phyloP scores from a whole-genome alignment of 2,888 invertebrate species.

The Eupithecia exiguata region DNA sequence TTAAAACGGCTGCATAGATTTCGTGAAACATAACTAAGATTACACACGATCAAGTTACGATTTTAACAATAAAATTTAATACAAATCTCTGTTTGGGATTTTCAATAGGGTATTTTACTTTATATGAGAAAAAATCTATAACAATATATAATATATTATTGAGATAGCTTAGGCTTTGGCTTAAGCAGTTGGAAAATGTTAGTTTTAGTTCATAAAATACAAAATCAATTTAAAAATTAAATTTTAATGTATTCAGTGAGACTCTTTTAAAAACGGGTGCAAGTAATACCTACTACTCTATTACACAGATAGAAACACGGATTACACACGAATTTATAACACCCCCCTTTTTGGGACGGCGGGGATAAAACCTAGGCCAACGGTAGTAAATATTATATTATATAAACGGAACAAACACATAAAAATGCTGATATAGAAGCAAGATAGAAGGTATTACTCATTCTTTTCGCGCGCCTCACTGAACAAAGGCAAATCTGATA shows the following conservation, averaged over 20 bases:
- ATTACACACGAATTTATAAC: too few relatives aligned
- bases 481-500: constrained; percentile 1
- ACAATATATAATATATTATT: too few relatives aligned
- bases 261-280: too few relatives aligned
- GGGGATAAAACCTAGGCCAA: neutral
- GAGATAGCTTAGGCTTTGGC: too few relatives aligned
- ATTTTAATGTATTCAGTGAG: too few relatives aligned
- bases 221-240: too few relatives aligned
- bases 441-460: neutral
- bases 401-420: neutral
- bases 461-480: neutral
- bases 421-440: neutral
- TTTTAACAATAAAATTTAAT: neutral
- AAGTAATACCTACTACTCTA: too few relatives aligned
- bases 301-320: too few relatives aligned
- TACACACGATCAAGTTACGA: neutral
- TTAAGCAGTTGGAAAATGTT: too few relatives aligned
- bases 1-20: neutral
- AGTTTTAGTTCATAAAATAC: too few relatives aligned
- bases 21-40: neutral
- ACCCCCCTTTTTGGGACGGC: neutral
- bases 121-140: too few relatives aligned
- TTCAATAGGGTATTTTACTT: too few relatives aligned
- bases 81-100: neutral
- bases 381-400: neutral